A percentile compares a stretch with the other conserved stretches of the same genome.
Evolutionary conservation across 2,113 vertebrate species (phyloP).

Genomic region (Scopus umbretta): DNA sequence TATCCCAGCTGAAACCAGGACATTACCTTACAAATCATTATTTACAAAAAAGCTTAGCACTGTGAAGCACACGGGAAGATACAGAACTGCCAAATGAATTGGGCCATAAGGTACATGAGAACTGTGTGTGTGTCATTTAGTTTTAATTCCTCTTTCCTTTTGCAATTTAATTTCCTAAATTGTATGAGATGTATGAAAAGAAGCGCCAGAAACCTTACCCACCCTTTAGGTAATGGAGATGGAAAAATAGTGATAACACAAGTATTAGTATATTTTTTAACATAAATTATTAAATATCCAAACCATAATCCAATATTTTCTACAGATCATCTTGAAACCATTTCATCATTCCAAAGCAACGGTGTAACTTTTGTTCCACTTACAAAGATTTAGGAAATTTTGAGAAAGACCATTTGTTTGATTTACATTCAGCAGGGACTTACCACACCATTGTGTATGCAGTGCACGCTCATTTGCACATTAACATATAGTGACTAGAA

Average conservation of each 20-base stretch:
- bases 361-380: neutral
- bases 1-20: too few relatives aligned
- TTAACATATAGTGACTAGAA: neutral
- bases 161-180: neutral
- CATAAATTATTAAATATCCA: neutral
- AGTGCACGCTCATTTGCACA: neutral
- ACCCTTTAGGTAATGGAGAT: neutral
- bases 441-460: rapidly evolving
- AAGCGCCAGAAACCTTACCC: neutral
- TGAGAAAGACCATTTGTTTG: neutral
- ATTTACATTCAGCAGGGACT: neutral
- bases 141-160: neutral
- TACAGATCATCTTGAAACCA: neutral
- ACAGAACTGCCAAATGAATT: neutral
- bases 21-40: neutral
- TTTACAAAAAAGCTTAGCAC: neutral
- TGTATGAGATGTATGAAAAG: neutral
- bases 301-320: neutral
- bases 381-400: neutral
- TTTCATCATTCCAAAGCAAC: neutral
- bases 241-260: neutral
- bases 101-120: neutral
- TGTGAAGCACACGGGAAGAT: neutral
- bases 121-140: neutral
- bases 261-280: neutral